These are phyloP conservation scores for Tragopan temminckii DNA, from an alignment of 2,797 vertebrate species.

Conservation along the genomic window DNA sequence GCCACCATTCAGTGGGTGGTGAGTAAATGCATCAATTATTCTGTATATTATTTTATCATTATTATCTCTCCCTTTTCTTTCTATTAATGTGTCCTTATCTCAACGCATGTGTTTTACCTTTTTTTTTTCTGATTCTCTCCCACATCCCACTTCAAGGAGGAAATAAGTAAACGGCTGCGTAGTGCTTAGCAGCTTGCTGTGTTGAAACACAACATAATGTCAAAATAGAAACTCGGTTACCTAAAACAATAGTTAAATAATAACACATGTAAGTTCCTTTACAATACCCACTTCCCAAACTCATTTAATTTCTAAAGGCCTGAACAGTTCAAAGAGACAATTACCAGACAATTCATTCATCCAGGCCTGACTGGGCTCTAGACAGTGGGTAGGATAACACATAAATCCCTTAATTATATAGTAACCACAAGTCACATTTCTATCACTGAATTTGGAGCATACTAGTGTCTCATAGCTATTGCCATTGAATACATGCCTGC, in stretches of 20 bases:
- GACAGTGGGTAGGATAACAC: accelerated
- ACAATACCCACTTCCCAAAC: background rate
- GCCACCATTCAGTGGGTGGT: background rate
- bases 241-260: background rate
- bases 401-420: background rate
- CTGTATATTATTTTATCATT: background rate
- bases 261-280: background rate
- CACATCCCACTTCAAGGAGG: background rate
- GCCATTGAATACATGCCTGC: background rate
- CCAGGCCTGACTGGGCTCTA: background rate
- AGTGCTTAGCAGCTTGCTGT: background rate
- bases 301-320: background rate
- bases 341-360: background rate
- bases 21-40: background rate
- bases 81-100: too few relatives aligned
- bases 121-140: too few relatives aligned
- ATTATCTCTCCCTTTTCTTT: background rate
- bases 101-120: too few relatives aligned
- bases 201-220: background rate
- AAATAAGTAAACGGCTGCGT: background rate
- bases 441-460: background rate
- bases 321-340: background rate
- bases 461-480: background rate
- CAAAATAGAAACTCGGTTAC: background rate
- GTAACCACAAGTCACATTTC: background rate